A percentile compares a stretch with the other conserved stretches of the same genome.
These are phyloP conservation scores for Bombylius discolor DNA, from an alignment of 2,888 invertebrate species.

Conservation along the genomic window DNA sequence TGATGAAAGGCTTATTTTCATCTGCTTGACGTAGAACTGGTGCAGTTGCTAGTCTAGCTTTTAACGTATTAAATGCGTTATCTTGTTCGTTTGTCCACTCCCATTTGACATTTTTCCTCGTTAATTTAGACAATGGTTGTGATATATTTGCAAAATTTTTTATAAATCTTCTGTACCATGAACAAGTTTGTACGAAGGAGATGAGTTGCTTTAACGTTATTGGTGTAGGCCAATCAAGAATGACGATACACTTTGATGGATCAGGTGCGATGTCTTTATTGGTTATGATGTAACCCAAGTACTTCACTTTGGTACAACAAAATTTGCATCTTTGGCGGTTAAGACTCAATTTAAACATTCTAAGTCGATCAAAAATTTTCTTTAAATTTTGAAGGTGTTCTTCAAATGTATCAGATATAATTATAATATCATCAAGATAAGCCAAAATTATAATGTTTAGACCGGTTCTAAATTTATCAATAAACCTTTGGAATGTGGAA, in stretches of 20 bases:
- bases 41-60: slow-evolving; percentile 9
- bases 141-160: no score
- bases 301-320: slow-evolving; percentile 16
- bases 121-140: slow-evolving; percentile 12
- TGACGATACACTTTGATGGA: not conserved
- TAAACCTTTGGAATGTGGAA: slow-evolving; percentile 17
- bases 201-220: no score
- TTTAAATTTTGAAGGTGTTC: slow-evolving; percentile 18
- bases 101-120: slow-evolving; percentile 19
- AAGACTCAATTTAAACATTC: slow-evolving; percentile 14
- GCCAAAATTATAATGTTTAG: slow-evolving; percentile 12
- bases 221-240: no score
- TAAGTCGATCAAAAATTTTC: slow-evolving; percentile 17
- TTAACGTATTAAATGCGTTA: slow-evolving; percentile 16
- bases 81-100: slow-evolving; percentile 16
- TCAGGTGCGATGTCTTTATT: slow-evolving; percentile 18
- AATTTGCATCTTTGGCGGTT: slow-evolving; percentile 16
- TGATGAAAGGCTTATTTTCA: slow-evolving; percentile 16
- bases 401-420: slow-evolving; percentile 16
- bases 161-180: no score
- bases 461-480: slow-evolving; percentile 15
- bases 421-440: slow-evolving; percentile 19
- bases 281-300: slow-evolving; percentile 19
- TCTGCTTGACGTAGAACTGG: slow-evolving; percentile 16
- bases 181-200: no score